Evolutionary conservation across 2,113 vertebrate genomes (phyloP), one percentile per base, ranked within the genome.

Genomic region (Xiphophorus hellerii): DNA sequence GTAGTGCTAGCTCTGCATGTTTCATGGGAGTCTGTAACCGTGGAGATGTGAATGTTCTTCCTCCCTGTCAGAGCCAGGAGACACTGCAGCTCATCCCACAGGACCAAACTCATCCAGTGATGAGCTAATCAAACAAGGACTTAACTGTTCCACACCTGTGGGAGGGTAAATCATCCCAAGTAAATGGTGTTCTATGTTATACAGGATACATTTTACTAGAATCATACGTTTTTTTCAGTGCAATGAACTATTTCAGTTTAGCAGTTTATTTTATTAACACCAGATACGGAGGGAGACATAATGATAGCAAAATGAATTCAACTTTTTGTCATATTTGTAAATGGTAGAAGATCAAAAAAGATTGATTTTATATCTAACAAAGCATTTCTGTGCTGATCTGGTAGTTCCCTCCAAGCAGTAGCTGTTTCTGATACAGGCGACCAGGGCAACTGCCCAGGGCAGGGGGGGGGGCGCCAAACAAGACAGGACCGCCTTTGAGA

Each of bases 11-110:
- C 58, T 82, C 37, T 37, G 80, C 66, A 77, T 33, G 85, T 90
- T 89, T 89, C 84, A 84, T 71, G 84, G 92, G 91, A 92, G 84
- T 89, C 82, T 83, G 91, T 94, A 61, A 67, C 93, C 85, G 27
- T 91, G 91, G 93, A 78, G 90, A 93, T 80, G 83, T 74, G 65
- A n/a, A 76, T 66, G 74, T 67, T 70, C 76, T 89, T 83, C 87
- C 81, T 89, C 60, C 44, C 54, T 28, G 62, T 69, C 68, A 27
- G 71, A 73, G 75, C 66, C 90, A 44, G 66, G 64, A 77, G 87
- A 90, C 73, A 65, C 48, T n/a, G 54, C 73, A 12, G 28, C 22
- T 28, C 64, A 20, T 91, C 85, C 90, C 90, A 42, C 42, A 22
- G 85, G 87, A 83, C 81, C 78, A 61, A 29, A 81, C 74, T 73